These are phyloP conservation scores for Chrysotoxum bicinctum DNA, from an alignment of 2,888 invertebrate genomes.

Conservation along the genomic window DNA sequence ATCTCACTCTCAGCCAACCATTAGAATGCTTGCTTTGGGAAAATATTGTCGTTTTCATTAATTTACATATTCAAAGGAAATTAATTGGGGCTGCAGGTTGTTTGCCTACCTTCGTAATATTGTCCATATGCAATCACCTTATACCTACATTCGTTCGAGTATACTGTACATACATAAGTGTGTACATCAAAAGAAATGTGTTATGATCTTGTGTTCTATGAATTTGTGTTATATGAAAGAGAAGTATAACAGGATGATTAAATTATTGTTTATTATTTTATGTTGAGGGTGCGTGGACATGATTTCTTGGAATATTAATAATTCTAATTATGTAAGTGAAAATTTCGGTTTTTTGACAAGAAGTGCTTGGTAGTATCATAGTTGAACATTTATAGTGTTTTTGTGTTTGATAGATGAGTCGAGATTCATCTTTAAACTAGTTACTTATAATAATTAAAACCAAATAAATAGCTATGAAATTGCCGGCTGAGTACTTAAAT, in stretches of 20 bases:
- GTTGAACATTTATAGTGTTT: neutral
- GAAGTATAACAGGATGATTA: conserved; percentile 13
- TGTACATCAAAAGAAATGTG: conserved; percentile 62
- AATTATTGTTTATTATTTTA: conserved; percentile 16
- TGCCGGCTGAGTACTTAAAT: too few relatives aligned
- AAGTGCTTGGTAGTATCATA: neutral
- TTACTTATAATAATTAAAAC: too few relatives aligned
- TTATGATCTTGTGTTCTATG: conserved; percentile 55
- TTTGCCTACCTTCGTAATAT: conserved; percentile 69
- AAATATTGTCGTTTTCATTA: conserved; percentile 73
- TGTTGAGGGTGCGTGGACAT: neutral
- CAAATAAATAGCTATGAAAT: too few relatives aligned
- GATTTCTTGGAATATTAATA: neutral
- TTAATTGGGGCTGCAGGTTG: conserved; percentile 72
- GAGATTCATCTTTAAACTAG: too few relatives aligned
- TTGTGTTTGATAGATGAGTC: too few relatives aligned
- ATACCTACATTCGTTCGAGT: neutral
- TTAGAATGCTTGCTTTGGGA: conserved; percentile 72
- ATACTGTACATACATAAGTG: neutral
- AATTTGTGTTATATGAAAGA: conserved; percentile 40
- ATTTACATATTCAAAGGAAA: conserved; percentile 73
- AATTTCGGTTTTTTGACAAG: neutral
- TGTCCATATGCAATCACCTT: conserved; percentile 69
- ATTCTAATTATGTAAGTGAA: neutral
- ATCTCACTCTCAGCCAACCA: conserved; percentile 69